Conservation (phyloP, 1,140 invertebrate genomes). For the Pseudomyrmex sp. region DNA sequence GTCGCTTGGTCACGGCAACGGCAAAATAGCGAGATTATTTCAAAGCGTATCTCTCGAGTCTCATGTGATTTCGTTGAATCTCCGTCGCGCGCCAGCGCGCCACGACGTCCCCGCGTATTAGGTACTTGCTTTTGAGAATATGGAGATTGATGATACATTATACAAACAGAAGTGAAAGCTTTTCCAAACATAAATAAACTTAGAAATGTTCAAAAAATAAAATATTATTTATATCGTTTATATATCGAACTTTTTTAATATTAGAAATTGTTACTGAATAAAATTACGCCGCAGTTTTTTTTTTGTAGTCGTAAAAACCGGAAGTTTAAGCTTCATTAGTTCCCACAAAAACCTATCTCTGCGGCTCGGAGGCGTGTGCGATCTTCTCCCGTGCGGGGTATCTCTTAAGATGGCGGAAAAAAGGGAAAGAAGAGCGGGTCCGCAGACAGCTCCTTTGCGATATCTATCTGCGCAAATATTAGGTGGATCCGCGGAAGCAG, state of each 20-base stretch:
- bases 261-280: not conserved
- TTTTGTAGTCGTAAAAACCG: not conserved
- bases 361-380: not conserved
- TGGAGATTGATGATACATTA: not conserved
- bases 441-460: conserved; percentile 81
- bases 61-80: conserved; percentile 61
- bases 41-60: conserved; percentile 67
- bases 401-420: conserved; percentile 49
- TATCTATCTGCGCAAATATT: conserved; percentile 83
- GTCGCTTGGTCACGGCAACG: conserved; percentile 44
- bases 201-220: too few relatives aligned
- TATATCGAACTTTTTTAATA: not conserved
- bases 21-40: conserved; percentile 73
- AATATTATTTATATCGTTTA: too few relatives aligned
- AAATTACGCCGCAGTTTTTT: not conserved
- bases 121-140: not conserved
- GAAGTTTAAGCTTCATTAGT: not conserved
- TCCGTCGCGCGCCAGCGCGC: not conserved
- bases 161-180: not conserved
- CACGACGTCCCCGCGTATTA: conserved; percentile 11
- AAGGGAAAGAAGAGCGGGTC: conserved; percentile 51
- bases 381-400: conserved; percentile 21
- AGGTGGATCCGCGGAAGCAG: conserved; percentile 69
- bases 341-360: not conserved
- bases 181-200: not conserved